A percentile compares a stretch with the other conserved stretches of the same genome.
These are phyloP conservation scores for Arctopsyche grandis DNA, from an alignment of 1,140 invertebrate species.

Conservation along the genomic window DNA sequence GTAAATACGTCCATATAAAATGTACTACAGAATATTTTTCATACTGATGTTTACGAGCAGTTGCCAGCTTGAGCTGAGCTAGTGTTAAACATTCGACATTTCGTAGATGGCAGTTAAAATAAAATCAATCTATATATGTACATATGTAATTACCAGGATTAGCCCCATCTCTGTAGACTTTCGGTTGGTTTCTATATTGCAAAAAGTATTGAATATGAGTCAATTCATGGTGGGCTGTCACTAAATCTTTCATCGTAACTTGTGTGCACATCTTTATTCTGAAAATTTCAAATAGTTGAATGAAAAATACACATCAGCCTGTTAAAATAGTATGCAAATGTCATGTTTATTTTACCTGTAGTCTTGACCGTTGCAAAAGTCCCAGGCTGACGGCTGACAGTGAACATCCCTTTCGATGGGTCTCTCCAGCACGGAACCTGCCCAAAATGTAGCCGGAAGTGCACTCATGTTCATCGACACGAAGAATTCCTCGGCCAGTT, in stretches of 20 bases:
- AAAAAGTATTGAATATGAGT: constrained; percentile 92
- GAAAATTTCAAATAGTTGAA: constrained; percentile 55
- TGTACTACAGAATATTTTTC: too few relatives aligned
- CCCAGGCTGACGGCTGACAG: constrained; percentile 91
- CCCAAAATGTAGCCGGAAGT: constrained; percentile 85
- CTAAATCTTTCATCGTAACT: constrained; percentile 86
- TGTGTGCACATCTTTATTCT: constrained; percentile 97
- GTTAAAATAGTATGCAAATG: neutral
- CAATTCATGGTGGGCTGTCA: constrained; percentile 94
- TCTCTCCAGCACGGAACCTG: constrained; percentile 79
- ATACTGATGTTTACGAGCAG: too few relatives aligned
- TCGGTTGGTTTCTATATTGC: constrained; percentile 83
- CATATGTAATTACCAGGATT: constrained; percentile 78
- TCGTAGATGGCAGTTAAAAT: neutral
- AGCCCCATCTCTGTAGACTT: constrained; percentile 88
- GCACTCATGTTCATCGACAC: constrained; percentile 84
- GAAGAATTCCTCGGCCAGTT: constrained; percentile 86
- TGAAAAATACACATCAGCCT: neutral
- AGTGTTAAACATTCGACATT: too few relatives aligned
- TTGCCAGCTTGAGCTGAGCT: too few relatives aligned
- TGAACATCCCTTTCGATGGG: constrained; percentile 78
- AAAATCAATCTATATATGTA: neutral
- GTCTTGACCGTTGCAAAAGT: constrained; percentile 89
- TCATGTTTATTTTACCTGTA: constrained; percentile 74
- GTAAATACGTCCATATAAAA: too few relatives aligned